These are phyloP conservation scores for Tenthredo livida DNA, from an alignment of 2,888 invertebrate species.

Conservation along the genomic window DNA sequence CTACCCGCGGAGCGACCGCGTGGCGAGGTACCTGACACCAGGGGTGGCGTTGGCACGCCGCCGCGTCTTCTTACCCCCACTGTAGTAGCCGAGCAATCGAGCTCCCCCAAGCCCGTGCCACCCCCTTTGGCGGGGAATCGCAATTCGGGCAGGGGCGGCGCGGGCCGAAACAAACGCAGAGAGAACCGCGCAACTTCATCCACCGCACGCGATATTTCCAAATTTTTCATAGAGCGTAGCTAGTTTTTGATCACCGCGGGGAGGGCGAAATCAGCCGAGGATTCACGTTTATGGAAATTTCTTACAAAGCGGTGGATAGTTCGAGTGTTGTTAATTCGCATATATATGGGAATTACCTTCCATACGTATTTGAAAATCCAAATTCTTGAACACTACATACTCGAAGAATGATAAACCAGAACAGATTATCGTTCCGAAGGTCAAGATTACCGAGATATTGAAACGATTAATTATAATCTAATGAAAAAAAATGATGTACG, in stretches of 20 bases:
- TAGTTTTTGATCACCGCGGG: neutral
- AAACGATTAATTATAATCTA: neutral
- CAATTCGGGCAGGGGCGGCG: slow-evolving; percentile 24
- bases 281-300: neutral
- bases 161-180: slow-evolving; percentile 33
- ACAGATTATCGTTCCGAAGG: neutral
- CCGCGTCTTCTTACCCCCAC: slow-evolving; percentile 59
- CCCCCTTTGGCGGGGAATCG: slow-evolving; percentile 41
- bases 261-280: neutral
- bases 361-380: neutral
- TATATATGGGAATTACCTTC: no score
- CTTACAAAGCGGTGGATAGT: neutral
- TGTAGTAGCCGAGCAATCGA: slow-evolving; percentile 39
- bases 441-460: neutral
- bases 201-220: neutral
- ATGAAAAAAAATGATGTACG: neutral
- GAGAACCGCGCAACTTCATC: slow-evolving; percentile 34
- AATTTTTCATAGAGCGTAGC: neutral
- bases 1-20: slow-evolving; percentile 67
- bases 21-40: slow-evolving; percentile 72
- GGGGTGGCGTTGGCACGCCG: slow-evolving; percentile 66
- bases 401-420: neutral
- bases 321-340: neutral
- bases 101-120: neutral
- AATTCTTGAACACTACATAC: neutral